phyloP scores from a whole-genome alignment of 2,113 vertebrate genomes.

The Sorex araneus region DNA sequence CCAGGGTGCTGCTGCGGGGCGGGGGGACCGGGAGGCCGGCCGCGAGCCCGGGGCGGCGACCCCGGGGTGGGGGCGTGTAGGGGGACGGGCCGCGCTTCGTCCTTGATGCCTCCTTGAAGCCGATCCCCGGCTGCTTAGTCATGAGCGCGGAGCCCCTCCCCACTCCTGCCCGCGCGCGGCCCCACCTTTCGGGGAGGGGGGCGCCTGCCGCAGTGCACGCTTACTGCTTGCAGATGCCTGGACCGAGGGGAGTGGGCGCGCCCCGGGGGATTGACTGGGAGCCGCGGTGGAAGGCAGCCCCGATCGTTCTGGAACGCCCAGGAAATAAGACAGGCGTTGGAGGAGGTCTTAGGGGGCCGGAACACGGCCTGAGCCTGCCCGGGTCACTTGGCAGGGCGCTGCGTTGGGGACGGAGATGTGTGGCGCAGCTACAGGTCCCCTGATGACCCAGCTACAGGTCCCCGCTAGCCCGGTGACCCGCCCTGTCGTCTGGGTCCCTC shows the following conservation, averaged over 20 bases:
- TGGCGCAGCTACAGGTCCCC: neutral
- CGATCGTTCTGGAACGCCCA: neutral
- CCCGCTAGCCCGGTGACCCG: too few species aligned
- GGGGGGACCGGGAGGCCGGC: neutral
- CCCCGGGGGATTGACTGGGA: neutral
- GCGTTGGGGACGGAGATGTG: neutral
- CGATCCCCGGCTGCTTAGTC: neutral
- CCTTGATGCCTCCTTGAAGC: conserved; percentile 83
- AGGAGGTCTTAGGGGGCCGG: neutral
- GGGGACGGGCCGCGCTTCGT: conserved; percentile 34
- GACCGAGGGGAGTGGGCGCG: neutral
- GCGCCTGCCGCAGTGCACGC: neutral
- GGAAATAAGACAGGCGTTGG: neutral
- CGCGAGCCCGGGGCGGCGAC: neutral
- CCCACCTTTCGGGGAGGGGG: too few species aligned
- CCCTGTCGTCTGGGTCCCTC: neutral
- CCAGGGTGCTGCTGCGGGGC: too few species aligned
- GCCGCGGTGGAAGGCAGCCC: neutral
- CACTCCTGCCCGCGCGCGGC: neutral
- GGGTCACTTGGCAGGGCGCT: neutral
- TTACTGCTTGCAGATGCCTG: neutral
- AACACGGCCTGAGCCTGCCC: neutral
- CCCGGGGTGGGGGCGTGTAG: neutral
- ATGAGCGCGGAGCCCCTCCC: neutral
- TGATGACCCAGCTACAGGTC: neutral